These are phyloP conservation scores for Eupithecia centaureata DNA, from an alignment of 2,888 invertebrate genomes.

Conservation along the genomic window DNA sequence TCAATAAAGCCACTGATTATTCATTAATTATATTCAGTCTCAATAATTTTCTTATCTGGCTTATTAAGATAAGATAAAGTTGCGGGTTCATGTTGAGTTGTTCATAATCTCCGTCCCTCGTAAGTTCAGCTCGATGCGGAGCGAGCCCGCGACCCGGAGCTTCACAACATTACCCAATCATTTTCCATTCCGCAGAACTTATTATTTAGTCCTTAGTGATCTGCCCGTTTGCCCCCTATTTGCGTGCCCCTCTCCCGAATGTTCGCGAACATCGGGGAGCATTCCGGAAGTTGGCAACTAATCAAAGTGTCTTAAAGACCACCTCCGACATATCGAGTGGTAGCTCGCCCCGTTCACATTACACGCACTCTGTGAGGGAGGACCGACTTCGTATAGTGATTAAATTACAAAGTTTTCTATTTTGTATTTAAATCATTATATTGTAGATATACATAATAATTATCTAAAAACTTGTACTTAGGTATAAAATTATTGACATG, in stretches of 20 bases:
- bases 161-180: conserved; percentile 22
- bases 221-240: conserved; percentile 13
- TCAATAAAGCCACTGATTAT: too few species aligned
- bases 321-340: conserved; percentile 68
- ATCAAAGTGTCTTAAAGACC: conserved; percentile 76
- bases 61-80: not conserved
- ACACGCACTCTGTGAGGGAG: conserved; percentile 34
- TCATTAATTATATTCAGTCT: not conserved
- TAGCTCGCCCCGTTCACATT: conserved; percentile 48
- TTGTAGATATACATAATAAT: too few species aligned
- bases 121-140: not conserved
- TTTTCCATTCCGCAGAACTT: conserved; percentile 27
- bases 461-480: too few species aligned
- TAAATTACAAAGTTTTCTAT: too few species aligned
- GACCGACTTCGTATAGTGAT: conserved; percentile 24
- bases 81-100: not conserved
- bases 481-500: too few species aligned
- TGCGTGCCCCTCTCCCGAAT: conserved; percentile 33
- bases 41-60: not conserved
- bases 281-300: conserved; percentile 66
- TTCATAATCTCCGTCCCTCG: not conserved
- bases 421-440: too few species aligned
- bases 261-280: conserved; percentile 29
- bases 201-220: conserved; percentile 24
- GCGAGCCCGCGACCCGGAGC: not conserved